Evolutionary conservation across 1,140 invertebrate species (phyloP).

Genomic region (Drosophila athabasca): DNA sequence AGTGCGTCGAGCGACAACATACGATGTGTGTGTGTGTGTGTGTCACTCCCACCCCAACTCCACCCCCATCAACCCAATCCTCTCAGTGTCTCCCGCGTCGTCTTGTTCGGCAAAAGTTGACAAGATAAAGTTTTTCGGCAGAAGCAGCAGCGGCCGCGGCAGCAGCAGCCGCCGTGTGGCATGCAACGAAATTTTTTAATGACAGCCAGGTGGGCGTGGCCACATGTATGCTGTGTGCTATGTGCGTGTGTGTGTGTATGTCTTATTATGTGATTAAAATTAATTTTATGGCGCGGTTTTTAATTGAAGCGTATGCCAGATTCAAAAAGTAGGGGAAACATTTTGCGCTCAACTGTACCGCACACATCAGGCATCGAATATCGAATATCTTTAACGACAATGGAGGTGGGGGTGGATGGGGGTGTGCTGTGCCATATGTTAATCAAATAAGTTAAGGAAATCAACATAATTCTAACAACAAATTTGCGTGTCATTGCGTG

Average conservation of each 20-base stretch:
- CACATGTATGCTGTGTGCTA: slow-evolving; percentile 1
- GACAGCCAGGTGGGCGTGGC: slow-evolving; percentile 61
- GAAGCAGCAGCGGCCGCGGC: slow-evolving; percentile 3
- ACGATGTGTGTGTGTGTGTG: slow-evolving; percentile 11
- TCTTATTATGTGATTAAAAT: slow-evolving; percentile 81
- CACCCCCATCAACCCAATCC: not conserved
- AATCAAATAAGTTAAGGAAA: slow-evolving; percentile 35
- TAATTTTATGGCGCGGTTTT: slow-evolving; percentile 81
- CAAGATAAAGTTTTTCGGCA: slow-evolving; percentile 78
- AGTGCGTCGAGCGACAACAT: slow-evolving; percentile 65
- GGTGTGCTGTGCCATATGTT: slow-evolving; percentile 25
- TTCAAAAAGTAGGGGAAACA: not conserved
- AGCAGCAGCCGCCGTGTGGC: slow-evolving; percentile 48
- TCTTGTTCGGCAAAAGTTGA: slow-evolving; percentile 62
- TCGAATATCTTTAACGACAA: no score
- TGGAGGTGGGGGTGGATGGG: not conserved
- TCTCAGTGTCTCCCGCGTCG: not conserved
- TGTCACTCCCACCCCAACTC: not conserved
- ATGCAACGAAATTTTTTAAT: slow-evolving; percentile 80
- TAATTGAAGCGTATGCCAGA: slow-evolving; percentile 71
- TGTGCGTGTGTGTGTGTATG: slow-evolving; percentile 51
- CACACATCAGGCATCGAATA: no score
- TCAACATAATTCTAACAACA: slow-evolving; percentile 71
- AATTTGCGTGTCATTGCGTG: slow-evolving; percentile 72
- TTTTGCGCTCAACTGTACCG: slow-evolving; percentile 36